These are phyloP conservation scores for Nymphicus hollandicus DNA, from an alignment of 2,113 vertebrate species.

Conservation along the genomic window DNA sequence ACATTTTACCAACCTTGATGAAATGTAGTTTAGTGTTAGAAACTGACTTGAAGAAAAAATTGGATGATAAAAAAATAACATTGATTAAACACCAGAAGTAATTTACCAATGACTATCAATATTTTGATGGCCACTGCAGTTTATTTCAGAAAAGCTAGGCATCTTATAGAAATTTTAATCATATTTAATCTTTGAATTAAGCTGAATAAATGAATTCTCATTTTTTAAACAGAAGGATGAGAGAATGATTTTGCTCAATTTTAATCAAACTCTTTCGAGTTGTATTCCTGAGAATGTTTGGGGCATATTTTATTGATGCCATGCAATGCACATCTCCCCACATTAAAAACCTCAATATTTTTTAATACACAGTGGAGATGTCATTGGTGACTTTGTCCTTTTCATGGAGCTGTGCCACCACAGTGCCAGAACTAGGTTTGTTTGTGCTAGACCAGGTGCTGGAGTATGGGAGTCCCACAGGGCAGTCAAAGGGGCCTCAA, in stretches of 20 bases:
- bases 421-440: background rate
- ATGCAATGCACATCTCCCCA: background rate
- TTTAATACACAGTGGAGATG: background rate
- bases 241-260: slow-evolving; percentile 56
- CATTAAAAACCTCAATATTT: slow-evolving; percentile 25
- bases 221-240: slow-evolving; percentile 57
- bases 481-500: background rate
- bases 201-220: slow-evolving; percentile 64
- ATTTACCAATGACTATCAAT: slow-evolving; percentile 69
- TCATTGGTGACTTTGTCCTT: background rate
- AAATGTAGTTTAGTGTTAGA: slow-evolving; percentile 78
- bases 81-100: slow-evolving; percentile 73
- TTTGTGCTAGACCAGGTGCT: background rate
- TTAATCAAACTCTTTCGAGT: slow-evolving; percentile 59
- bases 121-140: slow-evolving; percentile 67
- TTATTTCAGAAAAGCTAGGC: slow-evolving; percentile 65
- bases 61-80: slow-evolving; percentile 74
- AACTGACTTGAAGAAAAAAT: slow-evolving; percentile 70
- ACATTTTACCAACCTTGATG: slow-evolving; percentile 92
- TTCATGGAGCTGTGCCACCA: background rate
- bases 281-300: slow-evolving; percentile 11
- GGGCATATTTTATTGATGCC: slow-evolving; percentile 30
- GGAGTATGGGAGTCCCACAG: background rate
- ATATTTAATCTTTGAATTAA: slow-evolving; percentile 72
- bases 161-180: slow-evolving; percentile 69